Evolutionary conservation across 2,888 invertebrate species (phyloP).

Genomic region (Ophion costatus): DNA sequence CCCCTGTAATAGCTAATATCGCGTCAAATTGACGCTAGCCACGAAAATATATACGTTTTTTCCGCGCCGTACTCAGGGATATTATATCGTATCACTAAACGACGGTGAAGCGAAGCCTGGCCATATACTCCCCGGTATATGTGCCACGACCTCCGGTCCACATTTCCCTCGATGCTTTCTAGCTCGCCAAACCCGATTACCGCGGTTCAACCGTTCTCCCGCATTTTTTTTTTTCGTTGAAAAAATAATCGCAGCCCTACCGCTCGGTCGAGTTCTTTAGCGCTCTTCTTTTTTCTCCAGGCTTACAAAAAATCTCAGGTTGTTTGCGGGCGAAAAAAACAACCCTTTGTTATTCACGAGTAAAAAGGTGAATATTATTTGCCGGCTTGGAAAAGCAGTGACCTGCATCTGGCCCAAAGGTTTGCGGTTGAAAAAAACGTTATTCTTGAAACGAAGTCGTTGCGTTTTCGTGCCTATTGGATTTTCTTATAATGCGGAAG

Average conservation of each 20-base stretch:
- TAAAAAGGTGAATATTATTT: too few species aligned
- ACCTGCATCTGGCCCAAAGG: too few species aligned
- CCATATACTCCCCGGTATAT: constrained; percentile 8
- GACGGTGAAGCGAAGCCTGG: constrained; percentile 41
- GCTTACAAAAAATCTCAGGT: neutral
- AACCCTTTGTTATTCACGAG: too few species aligned
- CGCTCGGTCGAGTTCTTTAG: neutral
- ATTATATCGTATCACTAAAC: constrained; percentile 43
- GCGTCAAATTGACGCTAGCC: constrained; percentile 47
- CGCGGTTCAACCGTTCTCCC: constrained; percentile 23
- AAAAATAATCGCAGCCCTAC: constrained; percentile 11
- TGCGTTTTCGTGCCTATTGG: too few species aligned
- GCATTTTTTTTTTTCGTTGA: constrained; percentile 7
- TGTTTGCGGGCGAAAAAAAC: too few species aligned
- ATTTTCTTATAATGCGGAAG: too few species aligned
- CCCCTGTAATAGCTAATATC: constrained; percentile 56
- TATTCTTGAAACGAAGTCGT: too few species aligned
- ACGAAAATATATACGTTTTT: constrained; percentile 39
- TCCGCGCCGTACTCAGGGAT: constrained; percentile 15
- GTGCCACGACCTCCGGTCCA: constrained; percentile 29
- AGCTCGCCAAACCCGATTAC: constrained; percentile 52
- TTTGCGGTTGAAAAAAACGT: too few species aligned
- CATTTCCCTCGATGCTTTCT: constrained; percentile 40
- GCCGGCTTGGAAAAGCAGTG: too few species aligned
- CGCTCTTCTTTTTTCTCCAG: neutral